Evolutionary conservation across 2,888 invertebrate genomes (phyloP).

Genomic region (Heliconius charithonia): DNA sequence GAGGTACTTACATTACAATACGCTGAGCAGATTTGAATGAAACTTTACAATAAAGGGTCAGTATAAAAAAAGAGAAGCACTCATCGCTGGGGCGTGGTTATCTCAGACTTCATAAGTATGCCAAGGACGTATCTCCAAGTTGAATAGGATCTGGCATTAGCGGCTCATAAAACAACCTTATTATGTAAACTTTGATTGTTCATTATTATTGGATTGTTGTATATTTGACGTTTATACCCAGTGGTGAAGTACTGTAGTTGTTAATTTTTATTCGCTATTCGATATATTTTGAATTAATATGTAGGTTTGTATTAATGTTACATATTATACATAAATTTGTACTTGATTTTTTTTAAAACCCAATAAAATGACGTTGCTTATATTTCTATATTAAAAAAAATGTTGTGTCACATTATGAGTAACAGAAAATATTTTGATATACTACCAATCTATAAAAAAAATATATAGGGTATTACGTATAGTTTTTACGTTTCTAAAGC

Average conservation of each 20-base stretch:
- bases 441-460: too few relatives aligned
- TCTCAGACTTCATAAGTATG: constrained; percentile 30
- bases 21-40: constrained; percentile 5
- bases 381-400: too few relatives aligned
- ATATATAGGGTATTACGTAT: too few relatives aligned
- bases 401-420: too few relatives aligned
- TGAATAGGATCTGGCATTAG: constrained; percentile 8
- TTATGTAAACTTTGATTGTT: constrained; percentile 9
- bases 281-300: not conserved
- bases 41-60: constrained; percentile 10
- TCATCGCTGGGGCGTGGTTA: constrained; percentile 32
- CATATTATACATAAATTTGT: not conserved
- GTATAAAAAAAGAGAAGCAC: constrained; percentile 11
- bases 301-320: not conserved
- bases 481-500: too few relatives aligned
- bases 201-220: not conserved
- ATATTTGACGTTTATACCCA: not conserved
- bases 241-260: not conserved
- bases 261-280: too few relatives aligned
- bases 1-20: not conserved
- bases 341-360: too few relatives aligned
- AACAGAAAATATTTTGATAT: too few relatives aligned
- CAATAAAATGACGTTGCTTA: too few relatives aligned
- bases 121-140: constrained; percentile 28
- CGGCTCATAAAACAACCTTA: constrained; percentile 17